Evolutionary conservation across 2,888 invertebrate species (phyloP), one percentile per base, ranked within the genome.

Genomic region (Hololepta plana): DNA sequence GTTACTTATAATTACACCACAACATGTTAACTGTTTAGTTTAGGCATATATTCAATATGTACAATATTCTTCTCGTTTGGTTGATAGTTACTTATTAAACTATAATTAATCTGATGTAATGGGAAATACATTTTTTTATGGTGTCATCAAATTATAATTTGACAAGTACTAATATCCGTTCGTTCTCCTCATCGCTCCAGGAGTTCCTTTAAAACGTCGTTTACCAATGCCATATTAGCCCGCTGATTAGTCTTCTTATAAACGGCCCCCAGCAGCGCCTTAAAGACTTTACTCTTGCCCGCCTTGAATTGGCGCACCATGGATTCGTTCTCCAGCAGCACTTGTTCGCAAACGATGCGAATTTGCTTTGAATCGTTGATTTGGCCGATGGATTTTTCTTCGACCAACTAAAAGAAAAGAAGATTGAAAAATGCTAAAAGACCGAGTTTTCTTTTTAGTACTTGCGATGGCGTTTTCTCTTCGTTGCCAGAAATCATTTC

Each of bases 201-300:
- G 40, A 73, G 48, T 42, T 63, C 55, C 48, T 72, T 66, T 52
- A 80, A 55, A 41, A 66, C 64, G 39, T 57, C 52, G 27, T 62
- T 54, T 33, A 64, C 71, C 42, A 62, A 41, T 31, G 58, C 56
- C 75, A 79, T 79, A 46, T 82, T 70, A 19, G 72, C 67, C 45
- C 64, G 65, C 41, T 67, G 59, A 10, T 68, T 49, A 22, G 70
- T 66, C 34, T 56, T 54, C 41, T 64, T 65, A 28, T 59, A 60
- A 26, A 76, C 55, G 42, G 64, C 55, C 8, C 69, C 71, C 32
- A 71, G 46, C 32, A 84, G 59, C 15, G 69, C 68, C 41, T 63
- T 67, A 23, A 75, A 62, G 5, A 71, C 63, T 55, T 76, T 77
- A 1, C 47, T 50, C 53, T 81, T 81, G 4, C 82, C 82, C 6